These are phyloP conservation scores for Conus canariensis DNA, from an alignment of 2,888 invertebrate genomes.

Conservation along the genomic window DNA sequence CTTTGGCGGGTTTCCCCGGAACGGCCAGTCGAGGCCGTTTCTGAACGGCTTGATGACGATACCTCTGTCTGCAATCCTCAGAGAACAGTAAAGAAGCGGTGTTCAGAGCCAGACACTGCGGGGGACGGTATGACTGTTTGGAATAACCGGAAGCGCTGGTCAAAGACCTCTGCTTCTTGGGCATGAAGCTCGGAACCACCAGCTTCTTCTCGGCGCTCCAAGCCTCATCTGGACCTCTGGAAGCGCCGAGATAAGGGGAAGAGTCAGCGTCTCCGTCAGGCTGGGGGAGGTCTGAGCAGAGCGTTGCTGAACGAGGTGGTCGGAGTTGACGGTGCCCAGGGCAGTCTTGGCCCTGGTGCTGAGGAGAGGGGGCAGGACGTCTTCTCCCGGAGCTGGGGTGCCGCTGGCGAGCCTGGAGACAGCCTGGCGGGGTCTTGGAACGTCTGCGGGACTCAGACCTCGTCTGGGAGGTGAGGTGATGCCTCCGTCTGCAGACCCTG, in stretches of 20 bases:
- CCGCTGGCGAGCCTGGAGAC: background rate
- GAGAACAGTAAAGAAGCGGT: slow-evolving; percentile 31
- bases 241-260: background rate
- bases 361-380: background rate
- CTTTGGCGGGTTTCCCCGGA: background rate
- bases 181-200: background rate
- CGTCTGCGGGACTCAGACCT: background rate
- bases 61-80: background rate
- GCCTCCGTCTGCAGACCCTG: background rate
- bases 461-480: background rate
- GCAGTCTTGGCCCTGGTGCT: slow-evolving; percentile 1
- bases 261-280: background rate
- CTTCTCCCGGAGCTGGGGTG: background rate
- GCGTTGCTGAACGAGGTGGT: background rate
- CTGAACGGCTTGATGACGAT: background rate
- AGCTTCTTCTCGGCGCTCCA: background rate
- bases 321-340: background rate
- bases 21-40: background rate
- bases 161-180: background rate
- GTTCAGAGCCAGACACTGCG: slow-evolving; percentile 23
- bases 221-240: background rate
- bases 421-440: background rate
- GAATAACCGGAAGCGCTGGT: background rate
- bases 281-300: background rate
- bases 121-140: background rate